phyloP scores from a whole-genome alignment of 2,113 vertebrate species.

The Ursus arctos region DNA sequence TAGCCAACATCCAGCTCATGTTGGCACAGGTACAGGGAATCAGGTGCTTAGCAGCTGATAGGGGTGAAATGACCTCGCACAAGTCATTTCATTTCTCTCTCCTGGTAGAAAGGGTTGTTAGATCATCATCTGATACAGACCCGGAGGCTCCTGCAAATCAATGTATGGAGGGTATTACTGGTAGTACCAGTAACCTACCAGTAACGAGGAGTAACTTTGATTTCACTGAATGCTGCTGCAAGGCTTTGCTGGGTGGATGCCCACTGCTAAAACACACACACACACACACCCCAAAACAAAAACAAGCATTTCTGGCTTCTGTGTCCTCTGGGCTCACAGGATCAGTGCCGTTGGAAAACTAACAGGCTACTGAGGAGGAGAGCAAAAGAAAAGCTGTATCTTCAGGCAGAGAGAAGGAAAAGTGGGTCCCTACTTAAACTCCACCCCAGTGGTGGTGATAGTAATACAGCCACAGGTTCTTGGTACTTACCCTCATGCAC shows the following conservation, averaged over 20 bases:
- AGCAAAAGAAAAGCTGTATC: neutral
- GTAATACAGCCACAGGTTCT: neutral
- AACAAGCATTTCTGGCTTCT: neutral
- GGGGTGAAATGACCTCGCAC: constrained; percentile 47
- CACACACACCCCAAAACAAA: neutral
- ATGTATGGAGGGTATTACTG: too few species aligned
- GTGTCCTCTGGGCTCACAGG: neutral
- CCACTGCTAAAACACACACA: neutral
- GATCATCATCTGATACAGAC: neutral
- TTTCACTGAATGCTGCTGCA: neutral
- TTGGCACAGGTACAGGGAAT: constrained; percentile 22
- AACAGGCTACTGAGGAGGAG: neutral
- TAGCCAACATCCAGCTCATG: neutral
- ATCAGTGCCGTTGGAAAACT: neutral
- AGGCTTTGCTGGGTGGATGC: neutral
- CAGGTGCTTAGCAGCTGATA: constrained; percentile 20
- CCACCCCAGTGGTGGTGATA: neutral
- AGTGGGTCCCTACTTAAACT: neutral
- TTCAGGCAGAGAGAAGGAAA: neutral
- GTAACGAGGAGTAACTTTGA: neutral
- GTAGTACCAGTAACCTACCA: neutral
- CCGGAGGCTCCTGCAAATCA: neutral
- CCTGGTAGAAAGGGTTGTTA: neutral
- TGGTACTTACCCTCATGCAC: neutral
- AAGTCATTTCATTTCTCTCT: neutral